Base-by-base conservation (phyloP, 2,888 invertebrate species). In the Erynnis tages region DNA sequence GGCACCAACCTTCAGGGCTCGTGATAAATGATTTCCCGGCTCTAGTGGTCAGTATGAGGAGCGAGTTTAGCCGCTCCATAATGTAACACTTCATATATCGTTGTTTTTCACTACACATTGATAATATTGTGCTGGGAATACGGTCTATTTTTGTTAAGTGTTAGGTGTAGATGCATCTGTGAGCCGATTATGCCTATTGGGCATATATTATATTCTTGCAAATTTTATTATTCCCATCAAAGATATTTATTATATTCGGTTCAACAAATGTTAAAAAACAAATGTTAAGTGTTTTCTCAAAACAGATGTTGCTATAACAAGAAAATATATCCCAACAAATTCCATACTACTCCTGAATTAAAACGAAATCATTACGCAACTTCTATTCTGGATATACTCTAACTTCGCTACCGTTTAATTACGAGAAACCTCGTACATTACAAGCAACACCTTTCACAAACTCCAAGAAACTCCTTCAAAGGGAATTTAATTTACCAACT, bases 401-500 rank as follows among this genome's bases (percentile, higher is more conserved):
- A 32, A 21, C 14, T 40, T 21, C 7, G 21, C 32, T 19, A 10
- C 40, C 11, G 14, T 25, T 41, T 41, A 41, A 49, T 34, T 49
- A 41, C 11, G 32, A 48, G 30, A 49, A 48, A 25, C 25, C 13
- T 32, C 30, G 32, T n/a, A 41, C 40, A 34, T 17, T 30, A 48
- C 30, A 23, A 48, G 21, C 10, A 40, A 41, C 23, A 49, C 10
- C 30, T 23, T 19, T 48, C 21, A 23, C 27, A 37, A 29, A 47
- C 23, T 49, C 2, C 10, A 16, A 49, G 23, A 17, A 41, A 41
- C 48, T 41, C 14, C 17, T 23, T 40, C 48, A 34, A 49, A 41
- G 48, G 29, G 25, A 32, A 48, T 48, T 41, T 48, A 48, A 38
- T 48, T 38, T 38, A 30, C 29, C 27, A 19, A 38, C 35, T 46